Conservation (phyloP, 1,140 invertebrate genomes). For the Drosophila leontia region DNA sequence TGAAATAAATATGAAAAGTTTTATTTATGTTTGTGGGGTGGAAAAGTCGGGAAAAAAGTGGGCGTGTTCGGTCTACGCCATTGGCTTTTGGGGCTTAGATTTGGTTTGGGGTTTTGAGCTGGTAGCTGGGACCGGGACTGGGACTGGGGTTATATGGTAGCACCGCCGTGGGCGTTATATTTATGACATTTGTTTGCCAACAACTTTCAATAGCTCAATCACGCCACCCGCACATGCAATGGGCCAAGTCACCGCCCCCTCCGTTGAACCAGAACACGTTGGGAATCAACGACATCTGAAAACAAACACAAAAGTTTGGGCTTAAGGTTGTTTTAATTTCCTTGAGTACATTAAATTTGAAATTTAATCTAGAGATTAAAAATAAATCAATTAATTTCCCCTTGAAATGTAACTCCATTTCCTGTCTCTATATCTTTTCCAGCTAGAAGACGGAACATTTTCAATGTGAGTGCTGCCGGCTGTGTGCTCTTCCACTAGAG, state of each 20-base stretch:
- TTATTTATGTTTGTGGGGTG: conserved; percentile 73
- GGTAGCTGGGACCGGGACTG: neutral
- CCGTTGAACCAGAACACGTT: conserved; percentile 4
- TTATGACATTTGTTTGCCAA: conserved; percentile 83
- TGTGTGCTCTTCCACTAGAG: conserved; percentile 66
- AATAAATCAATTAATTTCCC: neutral
- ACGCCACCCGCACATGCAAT: conserved; percentile 67
- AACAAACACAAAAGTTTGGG: neutral
- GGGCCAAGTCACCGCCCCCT: conserved; percentile 9
- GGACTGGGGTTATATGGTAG: conserved; percentile 5
- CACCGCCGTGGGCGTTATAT: conserved; percentile 65
- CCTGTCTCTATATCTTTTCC: conserved; percentile 8
- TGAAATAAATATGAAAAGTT: conserved; percentile 83
- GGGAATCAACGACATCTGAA: neutral
- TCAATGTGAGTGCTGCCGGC: conserved; percentile 78
- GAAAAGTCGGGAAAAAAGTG: neutral
- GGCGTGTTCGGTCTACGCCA: conserved; percentile 8
- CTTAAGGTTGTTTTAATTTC: neutral
- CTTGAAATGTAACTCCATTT: neutral
- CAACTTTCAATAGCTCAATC: conserved; percentile 82
- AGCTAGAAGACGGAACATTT: conserved; percentile 62
- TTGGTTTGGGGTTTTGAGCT: neutral
- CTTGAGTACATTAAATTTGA: neutral
- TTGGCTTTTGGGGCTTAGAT: conserved; percentile 12
- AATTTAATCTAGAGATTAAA: neutral